These are phyloP conservation scores for Syrrhaptes paradoxus DNA, from an alignment of 2,113 vertebrate genomes.

Conservation along the genomic window DNA sequence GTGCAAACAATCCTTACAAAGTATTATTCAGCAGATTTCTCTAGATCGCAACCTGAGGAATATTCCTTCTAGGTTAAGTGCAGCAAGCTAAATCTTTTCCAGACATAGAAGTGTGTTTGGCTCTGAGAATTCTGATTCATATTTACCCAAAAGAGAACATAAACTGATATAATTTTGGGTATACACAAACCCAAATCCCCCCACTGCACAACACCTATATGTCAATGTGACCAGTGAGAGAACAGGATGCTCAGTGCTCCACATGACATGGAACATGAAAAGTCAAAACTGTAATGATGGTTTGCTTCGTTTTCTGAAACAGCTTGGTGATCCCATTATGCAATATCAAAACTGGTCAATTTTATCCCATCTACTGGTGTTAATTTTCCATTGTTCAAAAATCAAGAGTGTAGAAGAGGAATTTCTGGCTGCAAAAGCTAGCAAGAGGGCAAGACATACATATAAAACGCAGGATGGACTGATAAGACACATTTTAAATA, in stretches of 20 bases:
- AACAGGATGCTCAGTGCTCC: fast-evolving
- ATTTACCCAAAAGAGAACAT: not conserved
- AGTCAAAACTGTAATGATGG: not conserved
- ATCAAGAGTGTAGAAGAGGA: not conserved
- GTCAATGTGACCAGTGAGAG: not conserved
- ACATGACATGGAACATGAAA: not conserved
- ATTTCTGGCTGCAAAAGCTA: not conserved
- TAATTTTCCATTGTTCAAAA: not conserved
- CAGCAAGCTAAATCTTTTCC: not conserved
- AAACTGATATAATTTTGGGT: not conserved
- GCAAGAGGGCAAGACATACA: not conserved
- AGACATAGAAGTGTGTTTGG: not conserved
- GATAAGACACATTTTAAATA: not conserved
- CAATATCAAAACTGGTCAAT: not conserved
- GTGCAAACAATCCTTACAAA: not conserved
- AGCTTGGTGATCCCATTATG: not conserved
- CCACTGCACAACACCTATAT: not conserved
- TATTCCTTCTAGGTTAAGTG: not conserved
- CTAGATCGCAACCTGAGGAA: not conserved
- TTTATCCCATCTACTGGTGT: not conserved
- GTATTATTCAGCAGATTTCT: not conserved
- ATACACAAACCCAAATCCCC: not conserved
- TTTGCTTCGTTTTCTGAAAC: not conserved
- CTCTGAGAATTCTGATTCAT: not conserved
- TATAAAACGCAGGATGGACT: not conserved